Percentiles rank a stretch among this genome's conserved stretches.
These are phyloP conservation scores for Reticulitermes speratus DNA, from an alignment of 1,140 invertebrate species.

Conservation along the genomic window DNA sequence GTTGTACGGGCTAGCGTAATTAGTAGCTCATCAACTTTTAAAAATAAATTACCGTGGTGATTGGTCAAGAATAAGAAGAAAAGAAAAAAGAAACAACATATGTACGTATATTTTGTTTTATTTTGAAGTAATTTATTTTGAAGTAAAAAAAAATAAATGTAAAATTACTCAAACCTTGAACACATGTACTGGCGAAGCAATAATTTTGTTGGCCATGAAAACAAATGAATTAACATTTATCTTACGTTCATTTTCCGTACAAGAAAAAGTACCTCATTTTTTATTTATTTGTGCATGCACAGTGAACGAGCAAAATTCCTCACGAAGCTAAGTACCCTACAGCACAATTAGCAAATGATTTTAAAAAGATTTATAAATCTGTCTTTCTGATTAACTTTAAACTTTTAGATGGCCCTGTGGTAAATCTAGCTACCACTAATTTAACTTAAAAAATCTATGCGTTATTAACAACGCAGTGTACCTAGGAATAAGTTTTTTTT, in stretches of 20 bases:
- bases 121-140: not conserved
- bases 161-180: not conserved
- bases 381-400: too few relatives aligned
- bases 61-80: not conserved
- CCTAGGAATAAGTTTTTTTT: too few relatives aligned
- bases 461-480: too few relatives aligned
- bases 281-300: not conserved
- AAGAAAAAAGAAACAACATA: not conserved
- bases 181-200: not conserved
- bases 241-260: not conserved
- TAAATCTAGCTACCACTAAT: too few relatives aligned
- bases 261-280: not conserved
- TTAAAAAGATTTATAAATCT: too few relatives aligned
- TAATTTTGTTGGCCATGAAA: not conserved
- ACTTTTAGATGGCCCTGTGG: too few relatives aligned
- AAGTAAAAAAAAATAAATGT: not conserved
- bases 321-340: too few relatives aligned
- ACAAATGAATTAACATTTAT: not conserved
- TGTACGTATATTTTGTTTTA: not conserved
- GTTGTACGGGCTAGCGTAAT: not conserved
- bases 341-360: too few relatives aligned
- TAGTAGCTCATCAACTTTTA: not conserved
- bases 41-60: not conserved
- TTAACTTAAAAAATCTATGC: too few relatives aligned
- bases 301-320: too few relatives aligned